These are phyloP conservation scores for Zaprionus inermis DNA, from an alignment of 1,140 invertebrate species.

Conservation along the genomic window DNA sequence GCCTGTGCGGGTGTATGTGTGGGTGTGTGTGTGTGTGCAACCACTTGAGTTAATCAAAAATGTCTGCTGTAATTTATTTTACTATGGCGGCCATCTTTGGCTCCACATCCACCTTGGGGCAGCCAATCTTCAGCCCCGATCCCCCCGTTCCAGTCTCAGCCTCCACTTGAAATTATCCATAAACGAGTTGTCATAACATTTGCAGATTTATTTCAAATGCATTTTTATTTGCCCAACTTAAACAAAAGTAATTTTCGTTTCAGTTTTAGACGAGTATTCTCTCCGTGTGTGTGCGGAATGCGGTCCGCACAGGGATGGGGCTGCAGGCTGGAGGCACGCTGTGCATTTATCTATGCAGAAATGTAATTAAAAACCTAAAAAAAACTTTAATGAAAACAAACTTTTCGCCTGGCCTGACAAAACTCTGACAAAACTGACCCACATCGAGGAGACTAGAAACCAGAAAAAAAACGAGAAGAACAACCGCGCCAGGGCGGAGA, in stretches of 20 bases:
- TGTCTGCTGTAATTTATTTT: constrained; percentile 83
- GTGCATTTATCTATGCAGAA: constrained; percentile 53
- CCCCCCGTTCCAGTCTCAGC: background rate
- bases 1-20: constrained; percentile 16
- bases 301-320: background rate
- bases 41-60: constrained; percentile 83
- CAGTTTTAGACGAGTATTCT: constrained; percentile 27
- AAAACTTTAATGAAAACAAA: constrained; percentile 60
- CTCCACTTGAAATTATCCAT: background rate
- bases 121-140: background rate
- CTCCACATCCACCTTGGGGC: constrained; percentile 42
- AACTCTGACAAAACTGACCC: constrained; percentile 60
- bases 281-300: background rate
- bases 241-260: constrained; percentile 54
- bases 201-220: constrained; percentile 51
- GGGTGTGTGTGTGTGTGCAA: constrained; percentile 70
- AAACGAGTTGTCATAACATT: constrained; percentile 48
- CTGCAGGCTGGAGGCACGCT: constrained; percentile 15
- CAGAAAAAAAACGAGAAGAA: constrained; percentile 1
- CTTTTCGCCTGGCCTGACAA: constrained; percentile 38
- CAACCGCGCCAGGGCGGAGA: constrained; percentile 14
- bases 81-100: constrained; percentile 79
- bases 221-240: constrained; percentile 40
- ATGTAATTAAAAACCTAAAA: constrained; percentile 72
- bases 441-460: constrained; percentile 35